These are phyloP conservation scores for Hylaeus anthracinus DNA, from an alignment of 1,140 invertebrate genomes.

Conservation along the genomic window DNA sequence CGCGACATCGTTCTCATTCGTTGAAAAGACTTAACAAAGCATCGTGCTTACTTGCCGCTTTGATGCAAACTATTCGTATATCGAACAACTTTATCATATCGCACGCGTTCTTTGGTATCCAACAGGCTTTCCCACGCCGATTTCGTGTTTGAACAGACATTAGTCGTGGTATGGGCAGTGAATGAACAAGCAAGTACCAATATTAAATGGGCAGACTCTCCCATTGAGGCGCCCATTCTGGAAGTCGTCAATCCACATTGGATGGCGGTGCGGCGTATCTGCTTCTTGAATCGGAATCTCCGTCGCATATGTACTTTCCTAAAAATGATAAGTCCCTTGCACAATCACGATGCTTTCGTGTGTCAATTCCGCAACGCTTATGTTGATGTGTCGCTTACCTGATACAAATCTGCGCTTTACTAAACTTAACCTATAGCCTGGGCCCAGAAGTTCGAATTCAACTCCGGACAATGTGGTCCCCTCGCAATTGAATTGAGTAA, in stretches of 20 bases:
- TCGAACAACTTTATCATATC: constrained; percentile 24
- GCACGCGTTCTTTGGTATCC: constrained; percentile 58
- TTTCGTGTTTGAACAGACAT: constrained; percentile 46
- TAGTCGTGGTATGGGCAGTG: constrained; percentile 72
- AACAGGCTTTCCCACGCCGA: constrained; percentile 49
- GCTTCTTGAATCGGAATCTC: constrained; percentile 84
- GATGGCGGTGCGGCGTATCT: constrained; percentile 78
- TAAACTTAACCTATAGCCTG: constrained; percentile 95
- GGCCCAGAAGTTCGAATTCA: constrained; percentile 94
- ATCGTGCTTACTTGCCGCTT: not conserved
- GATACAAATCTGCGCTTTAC: constrained; percentile 97
- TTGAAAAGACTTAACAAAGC: constrained; percentile 18
- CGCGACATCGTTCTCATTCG: not conserved
- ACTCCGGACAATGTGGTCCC: constrained; percentile 96
- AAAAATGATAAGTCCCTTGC: constrained; percentile 11
- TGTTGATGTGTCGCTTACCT: constrained; percentile 82
- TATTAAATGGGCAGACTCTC: constrained; percentile 72
- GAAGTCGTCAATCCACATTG: constrained; percentile 75
- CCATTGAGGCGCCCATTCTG: constrained; percentile 73
- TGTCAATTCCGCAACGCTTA: too few relatives aligned
- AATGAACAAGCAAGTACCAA: constrained; percentile 66
- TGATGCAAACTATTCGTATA: constrained; percentile 30
- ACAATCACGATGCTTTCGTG: not conserved
- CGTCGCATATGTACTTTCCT: constrained; percentile 95
- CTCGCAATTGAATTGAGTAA: constrained; percentile 96